Evolutionary conservation across 2,797 vertebrate species (phyloP), one percentile per base, ranked within the genome.

Genomic region (Rhinoraja longicauda): DNA sequence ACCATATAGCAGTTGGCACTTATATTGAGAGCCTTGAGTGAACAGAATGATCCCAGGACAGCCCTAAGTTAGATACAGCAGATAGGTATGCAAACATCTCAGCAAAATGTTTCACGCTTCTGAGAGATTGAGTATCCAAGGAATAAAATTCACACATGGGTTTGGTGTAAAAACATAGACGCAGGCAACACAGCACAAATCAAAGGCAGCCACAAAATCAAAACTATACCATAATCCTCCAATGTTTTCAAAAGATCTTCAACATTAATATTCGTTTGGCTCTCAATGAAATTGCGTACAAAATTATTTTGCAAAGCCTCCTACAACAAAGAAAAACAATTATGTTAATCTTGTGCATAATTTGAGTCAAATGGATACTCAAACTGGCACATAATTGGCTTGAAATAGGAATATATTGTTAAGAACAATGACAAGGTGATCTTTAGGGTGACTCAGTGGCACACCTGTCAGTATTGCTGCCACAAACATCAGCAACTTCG

Each of bases 241-340:
- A 97, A 94, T n/a, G 95, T 94, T 93, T 94, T 93, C 0, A 93
- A 93, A 21, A 97, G 94, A 1, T 94, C 93, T 93, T 94, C 95
- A 62, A 79, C 93, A 67, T 95, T 94, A 73, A 96, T 88, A 72
- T 95, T 94, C 94, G 96, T 84, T 93, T 95, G 95, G 15, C 93
- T 96, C 94, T 96, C 94, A 93, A 96, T 36, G 26, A 96, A 96
- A 39, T 94, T 95, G 84, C 94, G 95, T 94, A 97, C 17, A 26
- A 96, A 96, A 86, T 93, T 94, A 92, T 88, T 96, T 79, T 94
- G 93, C 93, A 97, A 93, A 64, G 93, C 73, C 77, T 94, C 95
- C 97, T 97, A 94, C 93, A 95, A 93, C 32, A 59, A 94, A 93
- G 94, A 29, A 79, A 12, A 1, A 90, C 1, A 90, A 39, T 0